Percentiles rank a stretch among this genome's conserved stretches.
Conservation (phyloP, 2,113 vertebrate species). For the Oreotrochilus melanogaster region DNA sequence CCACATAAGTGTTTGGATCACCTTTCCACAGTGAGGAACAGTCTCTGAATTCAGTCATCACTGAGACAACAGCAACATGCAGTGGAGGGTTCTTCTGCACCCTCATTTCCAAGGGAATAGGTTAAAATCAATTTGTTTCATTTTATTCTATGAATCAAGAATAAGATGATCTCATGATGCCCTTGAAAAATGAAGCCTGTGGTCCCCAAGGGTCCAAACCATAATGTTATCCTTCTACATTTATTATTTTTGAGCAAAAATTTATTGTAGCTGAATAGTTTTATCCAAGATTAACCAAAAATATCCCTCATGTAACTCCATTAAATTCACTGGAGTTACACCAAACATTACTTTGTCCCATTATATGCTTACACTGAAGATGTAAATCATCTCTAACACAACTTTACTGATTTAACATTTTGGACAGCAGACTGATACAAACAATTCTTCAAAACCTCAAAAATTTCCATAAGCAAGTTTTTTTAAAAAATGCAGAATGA, state of each 20-base stretch:
- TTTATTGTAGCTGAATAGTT: not conserved
- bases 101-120: not conserved
- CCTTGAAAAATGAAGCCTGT: not conserved
- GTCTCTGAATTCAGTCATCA: not conserved
- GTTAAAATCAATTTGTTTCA: not conserved
- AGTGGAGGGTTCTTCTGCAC: not conserved
- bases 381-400: not conserved
- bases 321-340: not conserved
- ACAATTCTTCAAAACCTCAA: not conserved
- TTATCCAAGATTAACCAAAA: slow-evolving; percentile 46
- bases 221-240: not conserved
- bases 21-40: not conserved
- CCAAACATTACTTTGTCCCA: not conserved
- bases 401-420: not conserved
- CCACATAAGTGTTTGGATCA: not conserved
- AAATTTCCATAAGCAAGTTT: not conserved
- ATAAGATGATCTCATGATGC: not conserved
- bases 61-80: not conserved
- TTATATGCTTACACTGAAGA: slow-evolving; percentile 30
- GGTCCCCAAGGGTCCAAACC: not conserved
- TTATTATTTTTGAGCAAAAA: slow-evolving; percentile 25
- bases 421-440: not conserved
- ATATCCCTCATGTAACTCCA: not conserved
- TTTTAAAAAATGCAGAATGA: not conserved
- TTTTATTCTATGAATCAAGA: not conserved